Evolutionary conservation across 2,113 vertebrate genomes (phyloP).

Genomic region (Hystrix cristata): DNA sequence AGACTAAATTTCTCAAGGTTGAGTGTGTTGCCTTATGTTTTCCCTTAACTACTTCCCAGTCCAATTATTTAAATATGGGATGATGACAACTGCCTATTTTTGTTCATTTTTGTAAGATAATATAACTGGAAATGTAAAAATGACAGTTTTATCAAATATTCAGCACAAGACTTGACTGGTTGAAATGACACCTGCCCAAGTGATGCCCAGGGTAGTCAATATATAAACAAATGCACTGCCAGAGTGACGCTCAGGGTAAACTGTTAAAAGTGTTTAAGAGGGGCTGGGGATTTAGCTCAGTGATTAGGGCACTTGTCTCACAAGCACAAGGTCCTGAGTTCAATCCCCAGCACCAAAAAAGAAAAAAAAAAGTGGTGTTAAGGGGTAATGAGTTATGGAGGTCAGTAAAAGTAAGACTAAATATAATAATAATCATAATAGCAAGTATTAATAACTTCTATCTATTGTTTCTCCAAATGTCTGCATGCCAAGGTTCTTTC

Average conservation of each 20-base stretch:
- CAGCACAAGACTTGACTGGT: no score
- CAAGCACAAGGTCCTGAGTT: no score
- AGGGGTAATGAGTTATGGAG: background rate
- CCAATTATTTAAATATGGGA: background rate
- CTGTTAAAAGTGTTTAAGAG: background rate
- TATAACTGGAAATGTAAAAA: background rate
- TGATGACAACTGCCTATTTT: background rate
- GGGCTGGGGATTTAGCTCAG: no score
- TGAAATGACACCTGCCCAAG: no score
- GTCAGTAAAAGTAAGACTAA: background rate
- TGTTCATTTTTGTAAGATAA: background rate
- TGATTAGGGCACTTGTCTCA: no score
- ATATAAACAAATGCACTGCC: background rate
- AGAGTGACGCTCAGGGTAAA: background rate
- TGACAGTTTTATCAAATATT: no score
- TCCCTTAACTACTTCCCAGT: background rate
- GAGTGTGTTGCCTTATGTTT: constrained; percentile 25
- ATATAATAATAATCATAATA: background rate
- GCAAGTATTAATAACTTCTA: background rate
- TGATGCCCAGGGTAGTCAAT: background rate
- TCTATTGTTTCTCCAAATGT: background rate
- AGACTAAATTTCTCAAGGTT: background rate
- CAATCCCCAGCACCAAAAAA: no score
- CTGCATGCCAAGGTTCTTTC: background rate
- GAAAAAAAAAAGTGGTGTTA: background rate